Conservation (phyloP, 2,888 invertebrate genomes). For the Nezara viridula region DNA sequence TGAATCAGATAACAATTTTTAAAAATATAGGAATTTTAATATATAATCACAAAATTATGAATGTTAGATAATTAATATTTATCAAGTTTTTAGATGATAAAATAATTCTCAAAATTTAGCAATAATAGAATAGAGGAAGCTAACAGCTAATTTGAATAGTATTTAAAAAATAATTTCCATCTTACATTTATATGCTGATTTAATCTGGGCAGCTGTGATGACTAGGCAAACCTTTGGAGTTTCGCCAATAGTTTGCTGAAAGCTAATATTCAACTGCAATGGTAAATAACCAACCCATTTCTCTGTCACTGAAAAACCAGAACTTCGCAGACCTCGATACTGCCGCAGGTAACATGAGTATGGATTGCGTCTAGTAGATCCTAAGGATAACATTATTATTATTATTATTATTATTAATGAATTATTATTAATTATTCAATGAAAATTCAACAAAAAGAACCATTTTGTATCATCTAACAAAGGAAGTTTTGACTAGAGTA, state of each 20-base stretch:
- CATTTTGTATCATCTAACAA: neutral
- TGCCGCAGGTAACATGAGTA: conserved; percentile 78
- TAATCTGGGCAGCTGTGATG: conserved; percentile 81
- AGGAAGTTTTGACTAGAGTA: neutral
- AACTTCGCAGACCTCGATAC: conserved; percentile 75
- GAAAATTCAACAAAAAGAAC: neutral
- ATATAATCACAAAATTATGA: neutral
- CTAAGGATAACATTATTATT: neutral
- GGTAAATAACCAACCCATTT: conserved; percentile 77
- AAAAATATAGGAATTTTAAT: too few relatives aligned
- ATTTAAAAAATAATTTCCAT: neutral
- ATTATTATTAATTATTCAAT: too few relatives aligned
- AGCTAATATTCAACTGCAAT: conserved; percentile 79
- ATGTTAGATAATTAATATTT: conserved; percentile 2
- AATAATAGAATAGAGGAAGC: neutral
- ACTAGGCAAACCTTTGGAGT: conserved; percentile 73
- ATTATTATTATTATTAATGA: too few relatives aligned
- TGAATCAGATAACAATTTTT: too few relatives aligned
- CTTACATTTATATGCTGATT: conserved; percentile 75
- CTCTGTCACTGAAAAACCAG: conserved; percentile 74
- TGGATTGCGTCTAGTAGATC: neutral
- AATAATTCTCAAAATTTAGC: neutral
- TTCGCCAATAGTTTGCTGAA: conserved; percentile 72
- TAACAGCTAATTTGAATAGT: too few relatives aligned
- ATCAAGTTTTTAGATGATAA: neutral